phyloP scores from a whole-genome alignment of 2,797 vertebrate species.

The Darevskia nairensis region DNA sequence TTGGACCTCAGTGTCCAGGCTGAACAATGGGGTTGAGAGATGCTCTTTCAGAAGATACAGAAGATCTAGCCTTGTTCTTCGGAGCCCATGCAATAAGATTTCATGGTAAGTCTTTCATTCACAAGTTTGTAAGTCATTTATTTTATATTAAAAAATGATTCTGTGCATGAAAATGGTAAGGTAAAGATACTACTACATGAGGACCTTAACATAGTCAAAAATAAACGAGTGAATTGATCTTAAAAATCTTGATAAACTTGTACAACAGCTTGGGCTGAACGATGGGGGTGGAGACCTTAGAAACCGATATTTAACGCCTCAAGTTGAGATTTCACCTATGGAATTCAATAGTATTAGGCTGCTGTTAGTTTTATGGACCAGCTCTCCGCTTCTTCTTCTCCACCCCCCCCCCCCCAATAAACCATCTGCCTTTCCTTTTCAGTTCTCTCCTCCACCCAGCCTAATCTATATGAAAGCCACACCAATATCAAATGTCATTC shows the following conservation, averaged over 20 bases:
- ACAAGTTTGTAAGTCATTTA: not conserved
- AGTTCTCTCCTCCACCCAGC: slow-evolving; percentile 67
- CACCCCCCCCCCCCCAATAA: slow-evolving; percentile 46
- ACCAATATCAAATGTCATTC: slow-evolving; percentile 90
- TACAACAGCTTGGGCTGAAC: not conserved
- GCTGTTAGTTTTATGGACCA: not conserved
- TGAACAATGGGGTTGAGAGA: no score
- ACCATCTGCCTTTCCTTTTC: slow-evolving; percentile 72
- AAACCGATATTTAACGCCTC: not conserved
- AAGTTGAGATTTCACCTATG: not conserved
- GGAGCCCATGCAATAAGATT: no score
- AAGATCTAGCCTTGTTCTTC: no score
- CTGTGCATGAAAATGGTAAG: not conserved
- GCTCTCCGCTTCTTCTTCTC: slow-evolving; percentile 36
- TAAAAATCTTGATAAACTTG: not conserved
- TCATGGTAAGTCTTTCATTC: no score
- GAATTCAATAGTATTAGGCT: not conserved
- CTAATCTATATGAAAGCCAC: slow-evolving; percentile 77
- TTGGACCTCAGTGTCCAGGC: no score
- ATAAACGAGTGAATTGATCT: not conserved
- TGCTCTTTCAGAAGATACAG: no score
- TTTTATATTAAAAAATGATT: not conserved
- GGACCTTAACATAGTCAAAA: not conserved
- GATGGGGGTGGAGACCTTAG: no score
- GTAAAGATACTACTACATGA: not conserved